Conservation (phyloP, 1,140 invertebrate species). For the Macrostomum lignano region DNA sequence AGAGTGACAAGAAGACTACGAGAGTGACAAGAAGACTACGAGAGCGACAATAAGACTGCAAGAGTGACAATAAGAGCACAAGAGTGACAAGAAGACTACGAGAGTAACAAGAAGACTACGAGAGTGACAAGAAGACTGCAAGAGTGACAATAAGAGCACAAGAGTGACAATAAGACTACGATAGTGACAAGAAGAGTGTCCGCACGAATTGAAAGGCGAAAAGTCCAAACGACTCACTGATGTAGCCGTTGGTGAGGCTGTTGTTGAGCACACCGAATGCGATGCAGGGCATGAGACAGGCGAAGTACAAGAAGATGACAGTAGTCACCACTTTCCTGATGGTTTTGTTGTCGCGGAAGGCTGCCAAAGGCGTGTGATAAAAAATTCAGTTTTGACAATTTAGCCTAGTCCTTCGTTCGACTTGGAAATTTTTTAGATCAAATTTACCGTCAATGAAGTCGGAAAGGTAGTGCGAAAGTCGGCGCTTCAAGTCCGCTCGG, state of each 20-base stretch:
- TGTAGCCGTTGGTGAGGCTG: conserved; percentile 35
- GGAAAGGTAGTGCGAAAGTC: conserved; percentile 31
- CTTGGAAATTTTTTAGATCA: not conserved
- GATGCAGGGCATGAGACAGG: conserved; percentile 37
- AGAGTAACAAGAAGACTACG: no score
- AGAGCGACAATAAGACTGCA: no score
- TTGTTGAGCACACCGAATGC: conserved; percentile 38
- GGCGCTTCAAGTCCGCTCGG: conserved; percentile 27
- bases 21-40: no score
- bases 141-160: no score
- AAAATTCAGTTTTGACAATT: not conserved
- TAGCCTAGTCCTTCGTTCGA: conserved; percentile 3
- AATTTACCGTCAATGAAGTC: conserved; percentile 32
- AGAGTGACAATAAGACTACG: no score
- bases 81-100: no score
- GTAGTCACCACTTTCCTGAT: conserved; percentile 34
- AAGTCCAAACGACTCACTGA: no score
- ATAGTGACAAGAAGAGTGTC: no score
- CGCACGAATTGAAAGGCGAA: no score
- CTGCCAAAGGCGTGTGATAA: conserved; percentile 11
- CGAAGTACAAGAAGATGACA: conserved; percentile 39
- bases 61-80: no score
- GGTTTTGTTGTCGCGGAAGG: conserved; percentile 29
- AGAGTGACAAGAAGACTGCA: no score
- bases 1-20: no score